Conservation (phyloP, 1,140 invertebrate species). For the Delia radicum region DNA sequence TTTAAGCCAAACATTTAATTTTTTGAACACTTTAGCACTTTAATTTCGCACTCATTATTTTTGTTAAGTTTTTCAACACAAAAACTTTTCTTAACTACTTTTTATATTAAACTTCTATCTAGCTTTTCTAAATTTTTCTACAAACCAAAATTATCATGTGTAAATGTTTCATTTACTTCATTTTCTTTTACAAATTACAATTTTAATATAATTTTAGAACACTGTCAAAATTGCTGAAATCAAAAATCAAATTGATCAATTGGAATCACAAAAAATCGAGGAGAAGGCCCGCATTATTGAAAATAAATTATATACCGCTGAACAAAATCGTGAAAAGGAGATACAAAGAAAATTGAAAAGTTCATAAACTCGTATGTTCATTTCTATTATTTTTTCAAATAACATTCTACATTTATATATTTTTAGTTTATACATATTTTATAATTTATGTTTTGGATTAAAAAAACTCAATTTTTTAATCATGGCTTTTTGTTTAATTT, state of each 20-base stretch:
- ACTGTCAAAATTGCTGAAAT: constrained; percentile 70
- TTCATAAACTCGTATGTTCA: constrained; percentile 73
- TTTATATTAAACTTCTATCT: neutral
- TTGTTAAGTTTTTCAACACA: neutral
- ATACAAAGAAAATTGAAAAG: constrained; percentile 76
- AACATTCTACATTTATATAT: no score
- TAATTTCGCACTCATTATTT: constrained; percentile 3
- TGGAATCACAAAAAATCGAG: constrained; percentile 64
- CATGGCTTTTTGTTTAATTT: no score
- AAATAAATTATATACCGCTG: constrained; percentile 71
- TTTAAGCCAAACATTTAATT: constrained; percentile 9
- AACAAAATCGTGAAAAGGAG: constrained; percentile 76
- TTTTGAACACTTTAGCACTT: neutral
- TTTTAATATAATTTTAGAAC: constrained; percentile 56
- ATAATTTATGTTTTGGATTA: no score
- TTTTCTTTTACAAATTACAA: constrained; percentile 24
- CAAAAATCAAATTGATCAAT: constrained; percentile 63
- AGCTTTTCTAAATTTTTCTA: neutral
- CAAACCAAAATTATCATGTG: neutral
- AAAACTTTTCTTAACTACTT: neutral
- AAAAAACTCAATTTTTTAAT: no score
- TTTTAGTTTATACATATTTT: no score
- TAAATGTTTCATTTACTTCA: constrained; percentile 11
- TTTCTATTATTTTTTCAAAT: constrained; percentile 25
- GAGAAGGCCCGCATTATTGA: constrained; percentile 70